phyloP scores from a whole-genome alignment of 1,140 invertebrate species.

The Rhopalosiphum padi region DNA sequence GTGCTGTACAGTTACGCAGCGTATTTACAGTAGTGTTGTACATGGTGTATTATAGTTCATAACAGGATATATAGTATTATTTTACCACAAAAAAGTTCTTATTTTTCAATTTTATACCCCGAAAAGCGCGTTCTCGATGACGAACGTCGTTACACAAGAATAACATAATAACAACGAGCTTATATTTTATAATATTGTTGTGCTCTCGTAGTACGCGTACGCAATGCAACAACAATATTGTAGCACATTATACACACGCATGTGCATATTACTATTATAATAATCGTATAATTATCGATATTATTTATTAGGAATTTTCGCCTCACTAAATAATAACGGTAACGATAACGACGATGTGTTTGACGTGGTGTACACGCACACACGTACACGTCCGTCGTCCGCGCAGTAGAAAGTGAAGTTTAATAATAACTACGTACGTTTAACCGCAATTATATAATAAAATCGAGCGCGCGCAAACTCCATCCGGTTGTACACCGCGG shows the following conservation, averaged over 20 bases:
- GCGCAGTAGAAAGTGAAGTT: constrained; percentile 26
- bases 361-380: background rate
- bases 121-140: background rate
- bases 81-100: background rate
- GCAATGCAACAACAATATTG: background rate
- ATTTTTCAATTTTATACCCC: background rate
- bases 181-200: background rate
- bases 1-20: background rate
- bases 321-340: constrained; percentile 2
- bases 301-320: constrained; percentile 18
- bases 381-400: background rate
- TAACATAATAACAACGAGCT: too few species aligned
- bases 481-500: background rate
- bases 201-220: too few species aligned
- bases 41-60: too few species aligned
- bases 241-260: background rate
- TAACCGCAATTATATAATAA: constrained; percentile 25
- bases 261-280: background rate
- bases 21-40: background rate
- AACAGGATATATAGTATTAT: too few species aligned
- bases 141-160: too few species aligned
- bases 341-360: background rate
- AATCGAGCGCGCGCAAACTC: background rate
- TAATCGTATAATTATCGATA: background rate
- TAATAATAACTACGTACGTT: constrained; percentile 11